phyloP scores from a whole-genome alignment of 1,140 invertebrate genomes.

The Papilio xuthus region DNA sequence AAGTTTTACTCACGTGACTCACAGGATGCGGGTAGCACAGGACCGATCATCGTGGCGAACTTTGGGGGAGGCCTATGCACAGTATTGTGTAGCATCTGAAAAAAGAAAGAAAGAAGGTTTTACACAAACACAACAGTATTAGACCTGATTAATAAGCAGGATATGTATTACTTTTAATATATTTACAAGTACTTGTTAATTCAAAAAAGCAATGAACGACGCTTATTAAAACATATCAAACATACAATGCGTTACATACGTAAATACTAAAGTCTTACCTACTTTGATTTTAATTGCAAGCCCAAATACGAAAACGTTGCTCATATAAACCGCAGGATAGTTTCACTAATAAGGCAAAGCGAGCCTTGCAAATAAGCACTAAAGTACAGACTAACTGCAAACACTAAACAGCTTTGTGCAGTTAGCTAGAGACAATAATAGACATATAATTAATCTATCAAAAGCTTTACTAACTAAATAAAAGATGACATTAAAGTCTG shows the following conservation, averaged over 20 bases:
- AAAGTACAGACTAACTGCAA: not conserved
- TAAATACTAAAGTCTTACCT: not conserved
- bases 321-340: not conserved
- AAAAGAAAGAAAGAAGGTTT: too few species aligned
- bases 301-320: not conserved
- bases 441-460: not conserved
- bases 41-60: too few species aligned
- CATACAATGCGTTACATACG: not conserved
- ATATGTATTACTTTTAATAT: too few species aligned
- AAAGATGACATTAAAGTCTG: too few species aligned
- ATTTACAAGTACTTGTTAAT: too few species aligned
- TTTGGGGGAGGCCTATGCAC: too few species aligned
- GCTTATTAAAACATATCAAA: too few species aligned
- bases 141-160: not conserved
- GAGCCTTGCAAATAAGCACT: not conserved
- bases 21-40: too few species aligned
- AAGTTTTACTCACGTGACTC: not conserved
- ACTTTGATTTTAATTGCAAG: not conserved
- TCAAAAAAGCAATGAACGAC: too few species aligned
- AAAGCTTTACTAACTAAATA: not conserved
- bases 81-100: too few species aligned
- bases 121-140: not conserved
- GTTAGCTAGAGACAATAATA: not conserved
- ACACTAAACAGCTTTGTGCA: not conserved
- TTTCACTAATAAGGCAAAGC: not conserved